phyloP scores from a whole-genome alignment of 92 coral and sea anemone species.

The Porites rus region DNA sequence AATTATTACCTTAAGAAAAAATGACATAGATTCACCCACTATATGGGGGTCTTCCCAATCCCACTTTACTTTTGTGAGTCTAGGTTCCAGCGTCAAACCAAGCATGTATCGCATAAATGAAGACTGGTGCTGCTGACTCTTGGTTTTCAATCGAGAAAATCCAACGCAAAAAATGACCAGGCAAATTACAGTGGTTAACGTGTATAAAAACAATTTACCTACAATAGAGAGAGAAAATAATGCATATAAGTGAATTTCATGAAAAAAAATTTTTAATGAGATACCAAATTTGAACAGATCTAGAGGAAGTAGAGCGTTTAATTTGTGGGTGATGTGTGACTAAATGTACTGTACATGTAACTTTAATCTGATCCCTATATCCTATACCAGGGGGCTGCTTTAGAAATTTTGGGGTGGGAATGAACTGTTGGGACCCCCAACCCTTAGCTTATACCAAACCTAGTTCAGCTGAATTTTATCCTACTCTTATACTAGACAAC shows the following conservation, averaged over 20 bases:
- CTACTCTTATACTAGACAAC: too few relatives aligned
- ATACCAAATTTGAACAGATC: too few relatives aligned
- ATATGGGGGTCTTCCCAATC: slow-evolving; percentile 79
- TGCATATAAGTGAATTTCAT: background rate
- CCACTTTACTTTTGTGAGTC: slow-evolving; percentile 75
- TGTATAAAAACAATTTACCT: slow-evolving; percentile 25
- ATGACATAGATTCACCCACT: slow-evolving; percentile 91
- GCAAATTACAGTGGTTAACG: slow-evolving; percentile 14
- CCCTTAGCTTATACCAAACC: too few relatives aligned
- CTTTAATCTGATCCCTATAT: too few relatives aligned
- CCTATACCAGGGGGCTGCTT: too few relatives aligned
- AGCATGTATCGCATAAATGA: slow-evolving; percentile 58
- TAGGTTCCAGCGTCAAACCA: slow-evolving; percentile 81
- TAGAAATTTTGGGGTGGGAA: too few relatives aligned
- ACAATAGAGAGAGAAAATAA: background rate
- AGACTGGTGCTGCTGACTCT: slow-evolving; percentile 61
- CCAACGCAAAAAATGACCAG: slow-evolving; percentile 11
- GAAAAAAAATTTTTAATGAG: too few relatives aligned
- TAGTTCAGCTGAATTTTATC: too few relatives aligned
- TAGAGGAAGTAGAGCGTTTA: too few relatives aligned
- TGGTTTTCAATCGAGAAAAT: slow-evolving; percentile 22
- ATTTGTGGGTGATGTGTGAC: too few relatives aligned
- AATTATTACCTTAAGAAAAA: slow-evolving; percentile 77
- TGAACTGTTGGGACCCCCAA: too few relatives aligned
- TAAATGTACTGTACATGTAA: too few relatives aligned